phyloP scores from a whole-genome alignment of 1,140 invertebrate genomes.

The Stenopsyche tienmushanensis region DNA sequence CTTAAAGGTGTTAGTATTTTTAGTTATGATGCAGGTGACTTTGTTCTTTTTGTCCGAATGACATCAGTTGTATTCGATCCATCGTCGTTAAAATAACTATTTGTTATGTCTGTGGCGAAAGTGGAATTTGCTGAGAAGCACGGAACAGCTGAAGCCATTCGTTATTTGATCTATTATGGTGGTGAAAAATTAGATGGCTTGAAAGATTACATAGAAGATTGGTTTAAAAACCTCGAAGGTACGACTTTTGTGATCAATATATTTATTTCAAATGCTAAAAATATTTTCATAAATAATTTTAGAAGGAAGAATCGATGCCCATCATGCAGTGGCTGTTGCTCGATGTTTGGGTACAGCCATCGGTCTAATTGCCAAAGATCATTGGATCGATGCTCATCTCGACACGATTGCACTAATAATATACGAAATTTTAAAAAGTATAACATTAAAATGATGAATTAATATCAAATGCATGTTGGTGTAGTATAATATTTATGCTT shows the following conservation, averaged over 20 bases:
- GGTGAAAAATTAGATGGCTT: constrained; percentile 40
- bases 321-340: constrained; percentile 50
- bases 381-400: constrained; percentile 50
- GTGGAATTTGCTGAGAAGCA: constrained; percentile 40
- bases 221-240: constrained; percentile 23
- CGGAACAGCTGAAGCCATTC: constrained; percentile 40
- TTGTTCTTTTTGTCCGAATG: too few species aligned
- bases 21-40: too few species aligned
- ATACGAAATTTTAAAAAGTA: constrained; percentile 50
- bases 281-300: constrained; percentile 3
- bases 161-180: constrained; percentile 38
- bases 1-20: too few species aligned
- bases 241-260: not conserved
- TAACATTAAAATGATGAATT: constrained; percentile 1
- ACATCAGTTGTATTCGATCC: too few species aligned
- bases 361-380: constrained; percentile 46
- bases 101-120: not conserved
- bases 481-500: too few species aligned
- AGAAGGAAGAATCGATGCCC: constrained; percentile 46
- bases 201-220: constrained; percentile 23
- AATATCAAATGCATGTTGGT: not conserved
- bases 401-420: constrained; percentile 48
- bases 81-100: too few species aligned
- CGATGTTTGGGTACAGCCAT: constrained; percentile 45
- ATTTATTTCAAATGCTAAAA: not conserved